Evolutionary conservation across 2,888 invertebrate genomes (phyloP), one percentile per base, ranked within the genome.

Genomic region (Anodontia alba): DNA sequence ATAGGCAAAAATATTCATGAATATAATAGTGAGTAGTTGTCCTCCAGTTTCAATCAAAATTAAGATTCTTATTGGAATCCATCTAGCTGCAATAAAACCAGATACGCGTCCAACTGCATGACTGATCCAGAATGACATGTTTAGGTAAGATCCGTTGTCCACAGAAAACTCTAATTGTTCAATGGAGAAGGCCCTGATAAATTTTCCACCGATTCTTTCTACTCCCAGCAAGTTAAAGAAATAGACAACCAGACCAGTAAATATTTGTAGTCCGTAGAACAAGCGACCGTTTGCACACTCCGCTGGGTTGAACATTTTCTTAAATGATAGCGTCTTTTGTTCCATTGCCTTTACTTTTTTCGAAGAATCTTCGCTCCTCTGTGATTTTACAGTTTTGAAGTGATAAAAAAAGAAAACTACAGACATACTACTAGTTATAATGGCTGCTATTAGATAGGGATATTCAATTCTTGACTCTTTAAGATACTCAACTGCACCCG

Each of bases 41-140:
- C 85, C 86, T 17, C 75, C 77, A 1, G 83, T 80, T 69, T 90
- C 83, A 3, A 87, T 77, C 51, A 90, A n/a, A n/a, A 89, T 78
- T 31, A 91, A 72, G 67, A 83, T 79, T 10, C 86, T 70, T 8
- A 89, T 81, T 0, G 89, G 87, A n/a, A 91, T 76, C 70, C 81
- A 90, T 12, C 77, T 72, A 0, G 90, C 87, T 0, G 85, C 69
- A 0, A 89, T 23, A 31, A 89, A 86, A 43, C 88, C 89, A 15
- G 69, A 33, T 15, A 88, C 42, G 1, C 91, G 75, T 0, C 90
- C 90, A 10, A 83, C 67, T 0, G 88, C 87, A 78, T 88, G 90
- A 54, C 90, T 85, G 12, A 88, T 85, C 90, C 91, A 92, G 79
- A 89, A 92, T 5, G 83, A 70, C 12, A 90, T 87, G 69, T 91